Base-by-base conservation (phyloP, 2,888 invertebrate genomes). In the Diploptera punctata region DNA sequence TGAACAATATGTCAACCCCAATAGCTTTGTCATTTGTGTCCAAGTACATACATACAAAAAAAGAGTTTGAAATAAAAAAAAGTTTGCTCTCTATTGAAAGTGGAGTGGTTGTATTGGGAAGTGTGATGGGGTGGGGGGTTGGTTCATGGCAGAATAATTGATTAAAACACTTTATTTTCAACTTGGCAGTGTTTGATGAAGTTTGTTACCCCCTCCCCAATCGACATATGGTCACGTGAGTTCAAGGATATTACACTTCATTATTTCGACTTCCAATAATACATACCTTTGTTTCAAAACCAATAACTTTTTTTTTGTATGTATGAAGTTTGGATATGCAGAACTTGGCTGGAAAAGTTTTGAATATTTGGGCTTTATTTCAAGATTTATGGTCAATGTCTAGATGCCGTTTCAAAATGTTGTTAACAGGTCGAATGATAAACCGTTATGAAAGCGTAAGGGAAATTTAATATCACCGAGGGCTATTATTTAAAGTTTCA, bases 131-230 rank as follows among this genome's bases (percentile, higher is more conserved):
- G 16, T n/a, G 13, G 3, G 2, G 57, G 13, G 57, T 33, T 7
- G 33, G 7, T 57, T 13, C 57, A 44, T 65, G 65, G 26, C 47
- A 26, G 29, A 47, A 44, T 65, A 65, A 65, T 65, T 65, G 65
- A 65, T 65, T 65, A 65, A 62, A 65, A 47, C 65, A 65, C 65
- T 65, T 65, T 65, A 65, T 47, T 65, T 62, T 47, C 26, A 16
- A 65, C 44, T 65, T 65, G 44, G 43, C 65, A 65, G 47, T 57
- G 47, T 65, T 65, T 47, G 47, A 47, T 47, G 65, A 65, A 65
- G 65, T 65, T 65, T 65, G 65, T 65, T 65, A 65, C 65, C 44
- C 16, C n/a, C 24, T 24, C 19, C 54, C 54, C 54, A 21, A 21
- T 7, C 18, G 26, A 21, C 52, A 2, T 52, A 52, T 24, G 52